Evolutionary conservation across 2,113 vertebrate genomes (phyloP).

Genomic region (Orientallactaga bullata): DNA sequence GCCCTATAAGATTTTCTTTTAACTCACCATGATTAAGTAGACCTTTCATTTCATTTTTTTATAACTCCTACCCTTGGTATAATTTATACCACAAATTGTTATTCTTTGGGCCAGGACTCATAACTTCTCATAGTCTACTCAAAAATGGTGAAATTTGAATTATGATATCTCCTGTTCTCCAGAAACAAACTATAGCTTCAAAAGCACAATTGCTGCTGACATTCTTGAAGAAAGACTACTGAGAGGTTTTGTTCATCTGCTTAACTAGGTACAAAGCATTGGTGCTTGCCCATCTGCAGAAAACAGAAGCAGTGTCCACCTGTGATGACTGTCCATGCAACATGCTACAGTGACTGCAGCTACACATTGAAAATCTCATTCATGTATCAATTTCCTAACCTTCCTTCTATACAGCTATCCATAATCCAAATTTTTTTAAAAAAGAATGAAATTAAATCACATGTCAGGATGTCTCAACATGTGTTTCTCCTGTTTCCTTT

Average conservation of each 20-base stretch:
- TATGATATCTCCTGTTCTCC: background rate
- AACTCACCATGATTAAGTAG: background rate
- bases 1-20: background rate
- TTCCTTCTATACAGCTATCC: background rate
- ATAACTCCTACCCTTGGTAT: background rate
- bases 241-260: background rate
- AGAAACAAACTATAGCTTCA: background rate
- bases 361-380: background rate
- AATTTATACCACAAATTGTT: background rate
- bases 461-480: background rate
- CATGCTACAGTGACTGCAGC: background rate
- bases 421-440: background rate
- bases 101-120: background rate
- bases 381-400: background rate
- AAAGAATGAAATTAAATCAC: background rate
- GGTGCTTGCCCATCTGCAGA: background rate
- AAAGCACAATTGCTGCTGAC: slow-evolving; percentile 12
- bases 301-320: background rate
- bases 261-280: background rate
- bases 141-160: slow-evolving; percentile 27
- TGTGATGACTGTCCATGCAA: background rate
- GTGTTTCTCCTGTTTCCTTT: background rate
- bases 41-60: background rate
- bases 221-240: background rate
- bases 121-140: background rate